Conservation (phyloP, 2,113 vertebrate species). For the Platysteira castanea region DNA sequence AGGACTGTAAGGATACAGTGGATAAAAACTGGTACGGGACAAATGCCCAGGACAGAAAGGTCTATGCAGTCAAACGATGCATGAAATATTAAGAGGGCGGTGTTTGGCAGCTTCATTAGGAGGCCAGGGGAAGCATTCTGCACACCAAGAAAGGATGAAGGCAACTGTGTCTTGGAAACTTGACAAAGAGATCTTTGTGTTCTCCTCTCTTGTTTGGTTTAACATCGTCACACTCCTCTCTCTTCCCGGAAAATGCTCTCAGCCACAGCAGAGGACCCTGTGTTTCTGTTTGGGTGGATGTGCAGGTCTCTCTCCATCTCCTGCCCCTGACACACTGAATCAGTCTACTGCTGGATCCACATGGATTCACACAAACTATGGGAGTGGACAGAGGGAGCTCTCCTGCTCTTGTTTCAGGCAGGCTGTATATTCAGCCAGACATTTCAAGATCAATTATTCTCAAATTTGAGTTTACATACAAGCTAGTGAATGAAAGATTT, state of each 20-base stretch:
- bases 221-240: background rate
- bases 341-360: constrained; percentile 33
- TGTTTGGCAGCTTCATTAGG: constrained; percentile 26
- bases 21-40: background rate
- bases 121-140: constrained; percentile 1
- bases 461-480: constrained; percentile 1
- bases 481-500: background rate
- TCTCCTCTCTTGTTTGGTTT: constrained; percentile 9
- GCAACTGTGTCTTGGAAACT: constrained; percentile 39
- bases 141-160: constrained; percentile 36
- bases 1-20: background rate
- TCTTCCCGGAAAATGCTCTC: background rate
- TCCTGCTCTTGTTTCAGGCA: constrained; percentile 1
- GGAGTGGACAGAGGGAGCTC: background rate
- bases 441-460: constrained; percentile 41
- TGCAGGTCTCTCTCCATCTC: background rate
- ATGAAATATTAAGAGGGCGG: background rate
- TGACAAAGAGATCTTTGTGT: constrained; percentile 44
- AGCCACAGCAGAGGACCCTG: background rate
- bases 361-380: constrained; percentile 44
- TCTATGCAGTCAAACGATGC: background rate
- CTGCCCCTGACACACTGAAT: constrained; percentile 5
- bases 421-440: background rate
- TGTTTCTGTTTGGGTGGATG: constrained; percentile 11
- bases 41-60: background rate